Evolutionary conservation across 1,140 invertebrate species (phyloP).

Genomic region (Tigriopus japonicus): DNA sequence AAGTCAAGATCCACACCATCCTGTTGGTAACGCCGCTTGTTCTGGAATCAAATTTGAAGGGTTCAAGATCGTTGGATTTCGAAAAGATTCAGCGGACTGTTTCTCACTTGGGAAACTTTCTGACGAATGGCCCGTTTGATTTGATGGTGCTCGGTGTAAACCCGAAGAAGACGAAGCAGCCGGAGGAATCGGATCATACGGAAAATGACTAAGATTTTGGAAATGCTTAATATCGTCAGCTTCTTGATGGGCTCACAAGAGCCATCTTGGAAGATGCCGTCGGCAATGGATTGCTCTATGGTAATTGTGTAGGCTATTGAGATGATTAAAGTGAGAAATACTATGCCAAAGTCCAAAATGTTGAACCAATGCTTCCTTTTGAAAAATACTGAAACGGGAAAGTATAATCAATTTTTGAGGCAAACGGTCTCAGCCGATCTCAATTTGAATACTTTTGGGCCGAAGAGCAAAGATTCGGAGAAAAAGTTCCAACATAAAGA

Average conservation of each 20-base stretch:
- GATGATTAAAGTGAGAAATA: conserved; percentile 28
- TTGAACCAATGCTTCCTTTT: conserved; percentile 24
- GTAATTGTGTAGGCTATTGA: conserved; percentile 24
- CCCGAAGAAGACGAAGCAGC: conserved; percentile 22
- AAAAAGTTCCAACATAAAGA: conserved; percentile 27
- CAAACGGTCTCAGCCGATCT: too few species aligned
- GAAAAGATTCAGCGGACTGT: too few species aligned
- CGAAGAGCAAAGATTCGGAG: conserved; percentile 23
- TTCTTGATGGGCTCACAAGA: conserved; percentile 17
- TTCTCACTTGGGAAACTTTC: conserved; percentile 30
- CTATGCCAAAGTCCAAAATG: conserved; percentile 28
- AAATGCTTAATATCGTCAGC: conserved; percentile 20
- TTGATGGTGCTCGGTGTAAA: conserved; percentile 28
- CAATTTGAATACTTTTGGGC: conserved; percentile 23
- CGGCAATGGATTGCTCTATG: too few species aligned
- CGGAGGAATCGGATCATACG: conserved; percentile 30
- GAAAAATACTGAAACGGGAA: too few species aligned
- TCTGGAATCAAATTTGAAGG: too few species aligned
- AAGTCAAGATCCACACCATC: conserved; percentile 39
- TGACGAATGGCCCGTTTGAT: conserved; percentile 29
- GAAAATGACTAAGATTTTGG: conserved; percentile 21
- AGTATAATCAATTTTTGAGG: too few species aligned
- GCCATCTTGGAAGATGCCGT: conserved; percentile 1
- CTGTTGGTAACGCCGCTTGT: conserved; percentile 34
- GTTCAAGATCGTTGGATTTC: too few species aligned